Evolutionary conservation across 2,113 vertebrate species (phyloP).

Genomic region (Gymnocephalus cernua): DNA sequence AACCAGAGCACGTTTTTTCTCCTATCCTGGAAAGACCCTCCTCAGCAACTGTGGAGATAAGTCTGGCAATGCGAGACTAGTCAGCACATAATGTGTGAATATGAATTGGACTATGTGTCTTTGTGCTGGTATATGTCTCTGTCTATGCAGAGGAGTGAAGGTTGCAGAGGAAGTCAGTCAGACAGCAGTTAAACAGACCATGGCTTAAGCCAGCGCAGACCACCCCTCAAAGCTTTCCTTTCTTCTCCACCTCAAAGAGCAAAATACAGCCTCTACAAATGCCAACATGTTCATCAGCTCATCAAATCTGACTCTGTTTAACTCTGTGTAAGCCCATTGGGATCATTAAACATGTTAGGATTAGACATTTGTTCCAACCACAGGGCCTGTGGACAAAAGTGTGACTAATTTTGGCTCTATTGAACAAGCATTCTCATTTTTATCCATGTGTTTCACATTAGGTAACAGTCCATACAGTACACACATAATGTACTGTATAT

Average conservation of each 20-base stretch:
- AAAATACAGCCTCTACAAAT: constrained; percentile 41
- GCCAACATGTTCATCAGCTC: constrained; percentile 49
- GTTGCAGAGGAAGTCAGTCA: constrained; percentile 75
- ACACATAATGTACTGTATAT: constrained; percentile 10
- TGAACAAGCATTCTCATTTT: constrained; percentile 46
- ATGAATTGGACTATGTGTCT: constrained; percentile 11
- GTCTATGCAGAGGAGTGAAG: neutral
- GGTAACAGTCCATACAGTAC: constrained; percentile 26
- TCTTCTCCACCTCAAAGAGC: constrained; percentile 24
- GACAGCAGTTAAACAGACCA: constrained; percentile 69
- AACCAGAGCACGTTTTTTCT: no score
- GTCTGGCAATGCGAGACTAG: no score
- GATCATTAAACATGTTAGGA: constrained; percentile 47
- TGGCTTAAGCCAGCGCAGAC: constrained; percentile 14
- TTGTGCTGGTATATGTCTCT: constrained; percentile 9
- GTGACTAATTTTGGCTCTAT: constrained; percentile 40
- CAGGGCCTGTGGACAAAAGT: constrained; percentile 35
- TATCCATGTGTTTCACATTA: constrained; percentile 60
- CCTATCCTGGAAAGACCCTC: no score
- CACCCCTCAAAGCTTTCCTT: constrained; percentile 1
- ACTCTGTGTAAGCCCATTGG: constrained; percentile 1
- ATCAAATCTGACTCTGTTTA: constrained; percentile 32
- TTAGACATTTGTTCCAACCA: constrained; percentile 38
- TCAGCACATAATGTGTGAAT: neutral
- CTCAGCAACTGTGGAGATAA: no score